Evolutionary conservation across 1,140 invertebrate genomes (phyloP).

Genomic region (Leptinotarsa undecemlineata): DNA sequence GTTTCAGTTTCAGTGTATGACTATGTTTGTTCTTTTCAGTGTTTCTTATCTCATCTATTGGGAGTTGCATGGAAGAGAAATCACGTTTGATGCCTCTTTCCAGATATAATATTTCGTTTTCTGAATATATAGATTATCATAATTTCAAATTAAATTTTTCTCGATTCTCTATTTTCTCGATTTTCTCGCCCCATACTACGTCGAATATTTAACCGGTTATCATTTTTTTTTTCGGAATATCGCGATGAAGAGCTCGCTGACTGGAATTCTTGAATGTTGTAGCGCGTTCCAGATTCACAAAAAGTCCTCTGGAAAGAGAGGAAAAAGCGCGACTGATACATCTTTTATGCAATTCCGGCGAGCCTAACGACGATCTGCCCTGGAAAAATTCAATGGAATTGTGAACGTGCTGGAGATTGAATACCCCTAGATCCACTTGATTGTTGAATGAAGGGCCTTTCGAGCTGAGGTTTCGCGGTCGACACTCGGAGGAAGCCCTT

Average conservation of each 20-base stretch:
- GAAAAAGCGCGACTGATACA: conserved; percentile 1
- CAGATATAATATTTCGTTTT: too few species aligned
- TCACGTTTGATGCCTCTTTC: too few species aligned
- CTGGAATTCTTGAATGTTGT: not conserved
- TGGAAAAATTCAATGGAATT: conserved; percentile 11
- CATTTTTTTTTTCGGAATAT: not conserved
- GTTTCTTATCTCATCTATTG: too few species aligned
- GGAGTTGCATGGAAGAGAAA: too few species aligned
- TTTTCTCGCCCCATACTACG: not conserved
- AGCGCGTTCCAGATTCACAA: conserved; percentile 7
- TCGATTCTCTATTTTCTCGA: not conserved
- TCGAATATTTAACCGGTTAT: not conserved
- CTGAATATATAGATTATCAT: too few species aligned
- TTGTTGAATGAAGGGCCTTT: conserved; percentile 14
- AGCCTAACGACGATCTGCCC: not conserved
- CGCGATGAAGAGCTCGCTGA: not conserved
- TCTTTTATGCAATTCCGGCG: conserved; percentile 13
- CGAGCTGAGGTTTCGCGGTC: not conserved
- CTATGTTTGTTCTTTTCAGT: too few species aligned
- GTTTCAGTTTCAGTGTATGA: too few species aligned
- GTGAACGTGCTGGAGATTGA: conserved; percentile 6
- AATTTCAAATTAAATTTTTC: not conserved
- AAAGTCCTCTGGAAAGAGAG: conserved; percentile 4
- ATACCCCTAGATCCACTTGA: conserved; percentile 12
- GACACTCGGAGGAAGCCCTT: not conserved